Evolutionary conservation across 2,113 vertebrate species (phyloP).

Genomic region (Atrichornis clamosus): DNA sequence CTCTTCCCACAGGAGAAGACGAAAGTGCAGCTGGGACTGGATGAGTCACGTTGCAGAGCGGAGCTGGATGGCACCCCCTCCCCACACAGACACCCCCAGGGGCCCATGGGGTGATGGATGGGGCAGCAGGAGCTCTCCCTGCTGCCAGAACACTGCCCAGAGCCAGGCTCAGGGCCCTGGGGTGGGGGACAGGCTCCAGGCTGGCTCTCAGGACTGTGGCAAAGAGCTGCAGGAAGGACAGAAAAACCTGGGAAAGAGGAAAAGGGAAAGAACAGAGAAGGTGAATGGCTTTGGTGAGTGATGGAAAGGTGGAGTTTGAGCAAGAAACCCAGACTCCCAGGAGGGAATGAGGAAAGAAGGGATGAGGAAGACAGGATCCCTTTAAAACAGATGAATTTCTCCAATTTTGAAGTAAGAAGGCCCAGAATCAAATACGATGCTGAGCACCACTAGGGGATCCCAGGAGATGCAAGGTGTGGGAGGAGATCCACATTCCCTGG

Average conservation of each 20-base stretch:
- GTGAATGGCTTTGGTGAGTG: neutral
- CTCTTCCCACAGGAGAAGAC: neutral
- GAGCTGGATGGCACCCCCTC: neutral
- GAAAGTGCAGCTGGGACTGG: conserved; percentile 29
- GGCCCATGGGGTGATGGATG: neutral
- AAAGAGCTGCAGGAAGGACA: neutral
- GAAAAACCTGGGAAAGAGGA: neutral
- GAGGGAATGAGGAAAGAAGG: neutral
- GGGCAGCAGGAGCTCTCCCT: neutral
- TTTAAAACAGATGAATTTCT: neutral
- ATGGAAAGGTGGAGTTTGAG: neutral
- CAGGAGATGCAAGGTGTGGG: neutral
- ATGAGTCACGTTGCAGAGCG: conserved; percentile 32
- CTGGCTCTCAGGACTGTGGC: neutral
- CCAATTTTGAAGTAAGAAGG: neutral
- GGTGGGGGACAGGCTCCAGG: neutral
- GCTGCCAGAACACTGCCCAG: neutral
- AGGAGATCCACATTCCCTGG: accelerated
- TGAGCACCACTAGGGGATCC: neutral
- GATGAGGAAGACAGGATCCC: neutral
- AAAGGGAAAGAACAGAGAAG: neutral
- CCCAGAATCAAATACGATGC: neutral
- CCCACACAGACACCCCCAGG: neutral
- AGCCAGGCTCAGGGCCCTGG: accelerated
- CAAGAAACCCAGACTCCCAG: neutral